Base-by-base conservation (phyloP, 2,888 invertebrate species). In the Drosophila phalerata region DNA sequence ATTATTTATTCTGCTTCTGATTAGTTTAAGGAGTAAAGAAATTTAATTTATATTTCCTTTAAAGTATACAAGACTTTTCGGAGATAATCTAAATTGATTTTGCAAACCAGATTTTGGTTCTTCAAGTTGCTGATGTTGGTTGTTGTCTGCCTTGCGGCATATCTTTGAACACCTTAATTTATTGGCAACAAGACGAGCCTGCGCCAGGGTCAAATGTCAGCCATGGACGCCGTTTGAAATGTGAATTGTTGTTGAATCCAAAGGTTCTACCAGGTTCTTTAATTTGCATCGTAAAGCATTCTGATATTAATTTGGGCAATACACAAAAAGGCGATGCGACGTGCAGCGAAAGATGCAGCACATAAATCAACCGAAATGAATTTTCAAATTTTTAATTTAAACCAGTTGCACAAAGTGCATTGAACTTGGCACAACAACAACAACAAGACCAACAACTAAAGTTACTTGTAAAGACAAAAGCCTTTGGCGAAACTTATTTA, bases 141-240 rank as follows among this genome's bases (percentile, higher is more conserved):
- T 13, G 28, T 38, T 40, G 34, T 25, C 15, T 17, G 43, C 67
- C 67, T 34, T 40, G 74, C 67, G 87, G 90, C 84, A 67, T 42
- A 72, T 57, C 85, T 82, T 83, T 76, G 88, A 80, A 83, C 86
- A 83, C 71, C 77, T 73, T 73, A 78, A 86, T 86, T 86, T 86
- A 86, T 89, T 72, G 80, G 80, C 82, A 65, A 82, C 78, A 87
- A 85, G 89, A 88, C 85, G 60, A 58, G 73, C 53, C 73, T 88
- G 82, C 75, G 88, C 89, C 86, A 70, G 79, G 90, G 89, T 85
- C 90, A 85, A 77, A 58, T 72, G 85, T 85, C 90, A 85, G 88
- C 53, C 62, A 64, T 67, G 67, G 69, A 58, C 69, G 72, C 71
- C 57, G 61, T 71, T 76, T 63, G 77, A 63, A 58, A 65, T 62